Conservation (phyloP, 2,888 invertebrate species). For the Autographa gamma region DNA sequence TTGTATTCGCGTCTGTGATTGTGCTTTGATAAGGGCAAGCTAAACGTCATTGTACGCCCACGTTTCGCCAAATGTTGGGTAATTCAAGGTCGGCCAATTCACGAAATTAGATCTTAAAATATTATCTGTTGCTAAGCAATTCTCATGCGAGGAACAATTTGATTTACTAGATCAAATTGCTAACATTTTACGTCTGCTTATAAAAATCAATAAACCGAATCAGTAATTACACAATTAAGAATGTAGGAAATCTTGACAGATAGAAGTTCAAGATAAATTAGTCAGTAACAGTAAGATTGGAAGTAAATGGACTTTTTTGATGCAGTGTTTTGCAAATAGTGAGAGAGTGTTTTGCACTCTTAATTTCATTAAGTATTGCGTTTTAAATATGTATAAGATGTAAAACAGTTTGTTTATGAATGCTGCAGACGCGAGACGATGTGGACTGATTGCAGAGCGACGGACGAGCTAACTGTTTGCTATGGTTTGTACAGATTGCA, state of each 20-base stretch:
- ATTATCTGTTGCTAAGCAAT: too few relatives aligned
- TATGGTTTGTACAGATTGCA: constrained; percentile 58
- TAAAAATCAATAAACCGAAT: too few relatives aligned
- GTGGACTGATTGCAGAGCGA: constrained; percentile 47
- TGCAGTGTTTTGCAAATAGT: neutral
- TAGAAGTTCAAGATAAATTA: too few relatives aligned
- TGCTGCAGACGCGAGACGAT: constrained; percentile 26
- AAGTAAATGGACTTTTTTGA: neutral
- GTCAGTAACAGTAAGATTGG: neutral
- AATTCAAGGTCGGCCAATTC: too few relatives aligned
- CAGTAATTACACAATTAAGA: too few relatives aligned
- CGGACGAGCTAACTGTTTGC: constrained; percentile 54
- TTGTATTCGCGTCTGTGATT: neutral
- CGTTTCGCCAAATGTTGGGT: neutral
- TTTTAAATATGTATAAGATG: constrained; percentile 51
- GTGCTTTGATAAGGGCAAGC: neutral
- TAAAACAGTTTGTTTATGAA: constrained; percentile 49
- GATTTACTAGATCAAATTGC: too few relatives aligned
- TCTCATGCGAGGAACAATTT: too few relatives aligned
- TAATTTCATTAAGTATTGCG: constrained; percentile 34
- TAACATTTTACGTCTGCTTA: too few relatives aligned
- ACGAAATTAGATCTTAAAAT: too few relatives aligned
- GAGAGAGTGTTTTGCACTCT: too few relatives aligned
- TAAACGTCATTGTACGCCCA: neutral
- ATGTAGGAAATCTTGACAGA: too few relatives aligned